Percentiles rank a stretch among this genome's conserved stretches.
These are phyloP conservation scores for Eupithecia subfuscata DNA, from an alignment of 2,888 invertebrate species.

Conservation along the genomic window DNA sequence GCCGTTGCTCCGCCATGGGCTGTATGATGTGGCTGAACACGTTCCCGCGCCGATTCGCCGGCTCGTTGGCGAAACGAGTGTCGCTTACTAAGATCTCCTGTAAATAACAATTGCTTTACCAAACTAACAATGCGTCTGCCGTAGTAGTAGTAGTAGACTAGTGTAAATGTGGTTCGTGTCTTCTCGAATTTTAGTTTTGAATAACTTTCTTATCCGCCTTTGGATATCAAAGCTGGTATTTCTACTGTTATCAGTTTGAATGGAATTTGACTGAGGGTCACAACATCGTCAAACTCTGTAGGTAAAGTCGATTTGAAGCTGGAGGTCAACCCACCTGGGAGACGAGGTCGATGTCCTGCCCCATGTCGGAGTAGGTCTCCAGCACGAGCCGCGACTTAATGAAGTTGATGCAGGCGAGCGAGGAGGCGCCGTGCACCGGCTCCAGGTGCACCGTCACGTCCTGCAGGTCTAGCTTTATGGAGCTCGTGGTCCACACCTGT, in stretches of 20 bases:
- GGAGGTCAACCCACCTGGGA: constrained; percentile 86
- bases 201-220: too few relatives aligned
- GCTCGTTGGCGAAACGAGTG: constrained; percentile 87
- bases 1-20: constrained; percentile 86
- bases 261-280: background rate
- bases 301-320: background rate
- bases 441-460: constrained; percentile 92
- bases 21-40: constrained; percentile 95
- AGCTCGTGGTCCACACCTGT: constrained; percentile 91
- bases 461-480: constrained; percentile 91
- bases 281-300: background rate
- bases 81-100: constrained; percentile 91
- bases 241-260: background rate
- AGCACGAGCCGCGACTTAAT: constrained; percentile 94
- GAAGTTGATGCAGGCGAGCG: constrained; percentile 95
- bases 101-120: background rate
- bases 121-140: background rate
- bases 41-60: constrained; percentile 89
- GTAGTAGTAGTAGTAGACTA: background rate
- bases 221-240: background rate
- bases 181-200: background rate
- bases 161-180: background rate
- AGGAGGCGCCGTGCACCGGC: constrained; percentile 81
- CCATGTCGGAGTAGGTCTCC: constrained; percentile 93
- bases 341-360: constrained; percentile 96